Evolutionary conservation across 2,113 vertebrate species (phyloP).

Genomic region (Eulemur macaco): DNA sequence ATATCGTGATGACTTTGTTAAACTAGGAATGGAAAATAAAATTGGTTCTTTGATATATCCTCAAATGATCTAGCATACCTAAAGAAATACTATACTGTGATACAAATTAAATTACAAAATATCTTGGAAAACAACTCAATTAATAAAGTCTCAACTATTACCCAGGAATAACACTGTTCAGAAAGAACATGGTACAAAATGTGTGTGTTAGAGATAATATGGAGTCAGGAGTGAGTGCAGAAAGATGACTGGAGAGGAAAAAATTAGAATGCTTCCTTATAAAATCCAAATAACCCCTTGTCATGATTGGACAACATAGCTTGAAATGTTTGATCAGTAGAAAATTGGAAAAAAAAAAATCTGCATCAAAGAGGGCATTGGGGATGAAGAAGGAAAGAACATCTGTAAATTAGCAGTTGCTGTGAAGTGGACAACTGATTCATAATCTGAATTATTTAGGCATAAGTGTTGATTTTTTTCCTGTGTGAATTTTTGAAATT

Average conservation of each 20-base stretch:
- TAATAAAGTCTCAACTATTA: background rate
- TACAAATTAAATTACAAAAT: constrained; percentile 11
- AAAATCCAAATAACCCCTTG: background rate
- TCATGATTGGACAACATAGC: background rate
- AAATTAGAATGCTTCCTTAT: background rate
- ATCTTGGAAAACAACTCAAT: background rate
- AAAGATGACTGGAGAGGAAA: background rate
- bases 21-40: constrained; percentile 11
- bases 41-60: background rate
- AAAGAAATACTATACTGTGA: background rate
- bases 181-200: background rate
- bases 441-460: background rate
- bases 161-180: background rate
- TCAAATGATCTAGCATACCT: background rate
- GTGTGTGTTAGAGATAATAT: background rate
- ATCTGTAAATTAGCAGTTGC: background rate
- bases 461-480: background rate
- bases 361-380: background rate
- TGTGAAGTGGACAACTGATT: background rate
- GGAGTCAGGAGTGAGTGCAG: background rate
- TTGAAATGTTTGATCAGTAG: background rate
- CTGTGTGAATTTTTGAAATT: background rate
- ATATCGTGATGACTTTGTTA: background rate
- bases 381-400: background rate
- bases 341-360: background rate